phyloP scores from a whole-genome alignment of 2,797 vertebrate genomes.

The Etheostoma perlongum region DNA sequence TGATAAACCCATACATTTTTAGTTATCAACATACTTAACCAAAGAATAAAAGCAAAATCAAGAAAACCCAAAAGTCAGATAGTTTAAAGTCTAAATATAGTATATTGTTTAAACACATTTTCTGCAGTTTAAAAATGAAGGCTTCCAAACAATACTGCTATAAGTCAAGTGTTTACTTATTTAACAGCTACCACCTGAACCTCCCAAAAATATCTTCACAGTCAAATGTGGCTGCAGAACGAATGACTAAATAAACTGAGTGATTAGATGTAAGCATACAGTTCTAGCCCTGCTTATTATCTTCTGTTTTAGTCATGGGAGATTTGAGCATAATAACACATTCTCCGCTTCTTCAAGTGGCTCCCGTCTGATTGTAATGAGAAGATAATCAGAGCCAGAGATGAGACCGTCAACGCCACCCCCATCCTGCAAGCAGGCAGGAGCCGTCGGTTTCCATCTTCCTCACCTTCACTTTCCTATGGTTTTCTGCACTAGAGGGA shows the following conservation, averaged over 20 bases:
- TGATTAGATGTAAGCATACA: slow-evolving; percentile 57
- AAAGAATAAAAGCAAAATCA: not conserved
- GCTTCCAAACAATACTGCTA: not conserved
- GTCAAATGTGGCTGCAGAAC: slow-evolving; percentile 33
- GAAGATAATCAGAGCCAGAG: slow-evolving; percentile 84
- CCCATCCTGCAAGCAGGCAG: slow-evolving; percentile 55
- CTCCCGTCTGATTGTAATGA: slow-evolving; percentile 82
- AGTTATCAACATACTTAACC: not conserved
- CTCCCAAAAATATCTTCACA: slow-evolving; percentile 15
- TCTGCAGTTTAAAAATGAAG: not conserved
- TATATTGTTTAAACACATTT: not conserved
- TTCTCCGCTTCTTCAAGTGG: slow-evolving; percentile 73
- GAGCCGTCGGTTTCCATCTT: slow-evolving; percentile 60
- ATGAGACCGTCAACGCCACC: slow-evolving; percentile 80
- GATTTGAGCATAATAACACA: slow-evolving; percentile 78
- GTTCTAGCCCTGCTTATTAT: slow-evolving; percentile 65
- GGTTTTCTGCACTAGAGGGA: slow-evolving; percentile 35
- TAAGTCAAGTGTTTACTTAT: slow-evolving; percentile 41
- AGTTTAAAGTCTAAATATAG: too few species aligned
- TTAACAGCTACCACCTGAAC: slow-evolving; percentile 30
- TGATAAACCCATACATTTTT: slow-evolving; percentile 1
- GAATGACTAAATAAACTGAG: slow-evolving; percentile 62
- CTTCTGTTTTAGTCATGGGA: slow-evolving; percentile 76
- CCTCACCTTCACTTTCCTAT: slow-evolving; percentile 54
- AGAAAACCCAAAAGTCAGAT: not conserved